A percentile compares a stretch with the other conserved stretches of the same genome.
These are phyloP conservation scores for Incurvaria masculella DNA, from an alignment of 2,888 invertebrate species.

Conservation along the genomic window DNA sequence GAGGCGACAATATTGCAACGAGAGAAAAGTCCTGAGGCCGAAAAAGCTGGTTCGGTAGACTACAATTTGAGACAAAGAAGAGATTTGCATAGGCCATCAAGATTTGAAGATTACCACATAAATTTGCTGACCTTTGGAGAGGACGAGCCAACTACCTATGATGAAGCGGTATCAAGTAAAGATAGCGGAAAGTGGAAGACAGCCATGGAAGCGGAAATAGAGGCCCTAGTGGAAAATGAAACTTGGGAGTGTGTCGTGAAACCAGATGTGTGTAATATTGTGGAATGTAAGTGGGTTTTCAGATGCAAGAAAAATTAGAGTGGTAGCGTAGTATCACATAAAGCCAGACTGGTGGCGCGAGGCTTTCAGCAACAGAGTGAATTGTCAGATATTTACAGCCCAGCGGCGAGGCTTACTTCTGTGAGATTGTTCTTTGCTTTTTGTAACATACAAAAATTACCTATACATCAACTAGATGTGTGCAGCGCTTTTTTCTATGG, in stretches of 20 bases:
- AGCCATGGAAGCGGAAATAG: constrained; percentile 17
- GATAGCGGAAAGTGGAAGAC: constrained; percentile 12
- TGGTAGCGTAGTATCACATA: constrained; percentile 5
- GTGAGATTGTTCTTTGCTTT: constrained; percentile 17
- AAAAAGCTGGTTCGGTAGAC: constrained; percentile 15
- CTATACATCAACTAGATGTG: constrained; percentile 15
- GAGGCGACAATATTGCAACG: neutral
- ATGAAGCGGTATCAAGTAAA: constrained; percentile 16
- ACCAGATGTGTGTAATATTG: too few relatives aligned
- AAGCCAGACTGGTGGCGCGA: constrained; percentile 17
- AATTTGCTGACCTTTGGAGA: constrained; percentile 19
- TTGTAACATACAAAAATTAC: constrained; percentile 11
- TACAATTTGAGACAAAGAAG: constrained; percentile 7
- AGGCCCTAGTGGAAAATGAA: constrained; percentile 16
- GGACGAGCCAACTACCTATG: constrained; percentile 15
- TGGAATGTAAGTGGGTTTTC: too few relatives aligned
- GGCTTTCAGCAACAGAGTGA: constrained; percentile 15
- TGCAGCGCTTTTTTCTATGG: constrained; percentile 15
- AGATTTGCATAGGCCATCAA: constrained; percentile 13
- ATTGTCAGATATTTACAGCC: constrained; percentile 14
- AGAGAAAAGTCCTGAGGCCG: constrained; percentile 5
- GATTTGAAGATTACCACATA: constrained; percentile 14
- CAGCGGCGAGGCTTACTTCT: constrained; percentile 18
- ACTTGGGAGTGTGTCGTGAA: too few relatives aligned
- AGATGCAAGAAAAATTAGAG: too few relatives aligned